Evolutionary conservation across 2,113 vertebrate species (phyloP), one percentile per base, ranked within the genome.

Genomic region (Carassius auratus): DNA sequence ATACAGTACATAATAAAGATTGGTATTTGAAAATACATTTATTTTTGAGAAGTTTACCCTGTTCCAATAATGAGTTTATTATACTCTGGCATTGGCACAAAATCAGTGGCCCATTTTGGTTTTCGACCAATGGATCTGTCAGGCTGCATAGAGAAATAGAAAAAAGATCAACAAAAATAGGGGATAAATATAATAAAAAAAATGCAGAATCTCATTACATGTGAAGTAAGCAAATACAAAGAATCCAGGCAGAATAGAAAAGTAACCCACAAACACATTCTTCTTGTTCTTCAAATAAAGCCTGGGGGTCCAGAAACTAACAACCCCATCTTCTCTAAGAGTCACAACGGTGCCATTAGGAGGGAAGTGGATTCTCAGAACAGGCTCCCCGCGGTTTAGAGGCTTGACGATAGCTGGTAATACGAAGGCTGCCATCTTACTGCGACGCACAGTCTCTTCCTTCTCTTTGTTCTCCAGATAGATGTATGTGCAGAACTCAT

Each of bases 281-380:
- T 95, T 95, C 90, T 92, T 95, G 87, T 91, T 94, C 90, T 94
- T 95, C 66, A 94, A 85, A 82, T 93, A 93, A 64, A 97, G 94
- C 71, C 95, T 93, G 77, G 93, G 90, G 83, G 92, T 96, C 95
- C 96, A 96, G 89, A 92, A 94, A 91, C 92, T 94, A 84, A 96
- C 90, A 19, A 87, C 57, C 9, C 96, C 94, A 0, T 96, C 95
- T 90, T 96, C 96, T 86, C 89, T 90, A 69, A 95, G 90, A 66
- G 93, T 95, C 61, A 96, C 86, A 45, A 96, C 69, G 69, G 92
- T 92, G 75, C 92, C 93, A 3, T 95, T 94, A 3, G 89, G 87
- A 84, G 77, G 85, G 50, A 89, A 84, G 38, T 89, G 93, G 69
- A 96, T 89, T 82, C 87, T 85, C 33, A 94, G 68, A 42, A 95